Evolutionary conservation across 1,140 invertebrate species (phyloP).

Genomic region (Ditylenchus dipsaci): DNA sequence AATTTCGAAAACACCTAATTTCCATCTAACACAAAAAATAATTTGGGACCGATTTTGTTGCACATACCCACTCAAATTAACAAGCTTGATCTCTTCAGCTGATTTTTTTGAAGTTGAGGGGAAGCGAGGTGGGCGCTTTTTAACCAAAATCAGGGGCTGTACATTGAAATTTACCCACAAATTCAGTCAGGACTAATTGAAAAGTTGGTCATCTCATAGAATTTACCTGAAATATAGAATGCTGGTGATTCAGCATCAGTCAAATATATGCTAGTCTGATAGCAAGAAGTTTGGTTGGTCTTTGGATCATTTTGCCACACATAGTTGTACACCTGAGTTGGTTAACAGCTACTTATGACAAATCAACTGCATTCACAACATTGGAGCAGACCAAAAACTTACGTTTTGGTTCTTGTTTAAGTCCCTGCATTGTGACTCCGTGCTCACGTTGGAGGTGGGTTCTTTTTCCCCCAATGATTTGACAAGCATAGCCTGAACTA

Average conservation of each 20-base stretch:
- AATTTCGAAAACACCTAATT: too few species aligned
- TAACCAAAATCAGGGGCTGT: too few species aligned
- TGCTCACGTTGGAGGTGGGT: conserved; percentile 21
- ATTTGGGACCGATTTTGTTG: too few species aligned
- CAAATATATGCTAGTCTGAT: conserved; percentile 24
- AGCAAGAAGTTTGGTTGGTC: conserved; percentile 19
- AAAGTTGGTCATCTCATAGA: too few species aligned
- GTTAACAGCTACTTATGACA: neutral
- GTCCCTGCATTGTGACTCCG: conserved; percentile 27
- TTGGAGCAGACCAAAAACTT: neutral
- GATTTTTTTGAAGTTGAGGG: too few species aligned
- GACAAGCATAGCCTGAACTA: conserved; percentile 17
- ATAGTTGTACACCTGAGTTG: conserved; percentile 22
- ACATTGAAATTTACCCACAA: too few species aligned
- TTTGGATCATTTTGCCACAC: conserved; percentile 28
- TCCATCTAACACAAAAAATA: too few species aligned
- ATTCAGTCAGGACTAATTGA: too few species aligned
- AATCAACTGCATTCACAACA: neutral
- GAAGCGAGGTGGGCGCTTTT: too few species aligned
- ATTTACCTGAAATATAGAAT: conserved; percentile 28
- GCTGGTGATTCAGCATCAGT: conserved; percentile 32
- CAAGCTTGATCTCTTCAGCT: too few species aligned
- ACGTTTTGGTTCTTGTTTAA: conserved; percentile 26
- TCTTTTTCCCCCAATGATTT: conserved; percentile 25
- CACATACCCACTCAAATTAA: too few species aligned